phyloP scores from a whole-genome alignment of 2,113 vertebrate species.

The Datnioides undecimradiatus region DNA sequence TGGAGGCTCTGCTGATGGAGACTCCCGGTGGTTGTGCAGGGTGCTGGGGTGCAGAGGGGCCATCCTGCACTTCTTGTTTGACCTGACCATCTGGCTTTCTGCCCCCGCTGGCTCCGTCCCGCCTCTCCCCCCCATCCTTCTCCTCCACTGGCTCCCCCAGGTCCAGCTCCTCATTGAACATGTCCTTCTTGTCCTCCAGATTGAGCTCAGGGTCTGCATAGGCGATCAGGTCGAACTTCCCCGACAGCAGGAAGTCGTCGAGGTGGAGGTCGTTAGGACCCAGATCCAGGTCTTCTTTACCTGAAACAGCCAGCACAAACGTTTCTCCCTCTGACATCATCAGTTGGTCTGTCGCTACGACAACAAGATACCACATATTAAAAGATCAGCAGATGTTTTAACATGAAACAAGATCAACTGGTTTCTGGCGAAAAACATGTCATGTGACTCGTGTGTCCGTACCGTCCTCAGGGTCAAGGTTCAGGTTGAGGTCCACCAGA shows the following conservation, averaged over 20 bases:
- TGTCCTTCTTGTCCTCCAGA: conserved; percentile 94
- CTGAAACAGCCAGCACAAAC: conserved; percentile 55
- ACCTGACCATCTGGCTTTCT: conserved; percentile 25
- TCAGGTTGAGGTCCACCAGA: conserved; percentile 96
- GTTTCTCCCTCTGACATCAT: neutral
- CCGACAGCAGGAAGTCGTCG: conserved; percentile 93
- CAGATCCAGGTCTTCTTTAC: conserved; percentile 93
- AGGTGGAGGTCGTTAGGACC: conserved; percentile 94
- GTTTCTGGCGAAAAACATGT: no score
- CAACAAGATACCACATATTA: no score
- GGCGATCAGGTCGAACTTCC: conserved; percentile 97
- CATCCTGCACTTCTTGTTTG: conserved; percentile 69
- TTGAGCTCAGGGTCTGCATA: conserved; percentile 97
- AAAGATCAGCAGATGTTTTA: no score
- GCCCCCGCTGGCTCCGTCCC: no score
- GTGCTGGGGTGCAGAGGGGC: neutral
- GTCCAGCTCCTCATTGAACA: conserved; percentile 97
- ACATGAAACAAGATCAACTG: no score
- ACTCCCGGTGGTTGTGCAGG: no score
- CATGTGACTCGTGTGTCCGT: no score
- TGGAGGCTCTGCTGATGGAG: neutral
- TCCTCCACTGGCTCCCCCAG: conserved; percentile 91
- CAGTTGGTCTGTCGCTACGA: no score
- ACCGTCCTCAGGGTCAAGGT: conserved; percentile 92
- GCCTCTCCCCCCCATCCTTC: conserved; percentile 72